These are phyloP conservation scores for Bembecia ichneumoniformis DNA, from an alignment of 2,888 invertebrate genomes.

Conservation along the genomic window DNA sequence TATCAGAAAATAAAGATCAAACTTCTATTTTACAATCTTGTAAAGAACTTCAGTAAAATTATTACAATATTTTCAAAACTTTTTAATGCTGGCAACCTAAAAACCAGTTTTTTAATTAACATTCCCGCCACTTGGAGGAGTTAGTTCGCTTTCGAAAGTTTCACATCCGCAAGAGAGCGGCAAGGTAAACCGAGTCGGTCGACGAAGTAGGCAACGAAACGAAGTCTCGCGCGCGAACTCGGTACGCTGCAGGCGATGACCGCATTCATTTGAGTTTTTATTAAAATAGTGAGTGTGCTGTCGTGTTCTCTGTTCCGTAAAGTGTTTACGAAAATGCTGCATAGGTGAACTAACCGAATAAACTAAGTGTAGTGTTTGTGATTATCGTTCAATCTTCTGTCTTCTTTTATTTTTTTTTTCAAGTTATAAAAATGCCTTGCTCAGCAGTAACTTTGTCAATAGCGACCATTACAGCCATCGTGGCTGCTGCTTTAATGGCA, in stretches of 20 bases:
- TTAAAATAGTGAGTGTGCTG: constrained; percentile 62
- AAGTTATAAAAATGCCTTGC: constrained; percentile 85
- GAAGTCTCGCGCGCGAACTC: constrained; percentile 68
- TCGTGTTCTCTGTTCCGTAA: constrained; percentile 60
- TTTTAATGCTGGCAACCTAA: constrained; percentile 29
- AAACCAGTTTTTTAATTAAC: constrained; percentile 60
- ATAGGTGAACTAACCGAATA: constrained; percentile 55
- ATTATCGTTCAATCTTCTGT: constrained; percentile 20
- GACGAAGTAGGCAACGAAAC: constrained; percentile 55
- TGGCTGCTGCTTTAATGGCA: constrained; percentile 92
- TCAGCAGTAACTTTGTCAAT: constrained; percentile 95
- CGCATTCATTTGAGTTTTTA: constrained; percentile 68
- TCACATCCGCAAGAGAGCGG: constrained; percentile 72
- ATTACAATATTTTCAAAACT: constrained; percentile 2
- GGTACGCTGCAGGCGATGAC: constrained; percentile 70
- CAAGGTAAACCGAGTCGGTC: constrained; percentile 45
- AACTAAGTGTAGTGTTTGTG: constrained; percentile 65
- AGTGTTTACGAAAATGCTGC: constrained; percentile 68
- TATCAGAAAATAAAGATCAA: too few relatives aligned
- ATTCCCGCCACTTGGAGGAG: constrained; percentile 69
- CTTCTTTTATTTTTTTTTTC: constrained; percentile 39
- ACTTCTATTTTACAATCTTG: too few relatives aligned
- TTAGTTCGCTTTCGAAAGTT: constrained; percentile 69
- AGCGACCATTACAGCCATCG: constrained; percentile 95
- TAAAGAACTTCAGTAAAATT: too few relatives aligned